Evolutionary conservation across 1,140 invertebrate genomes (phyloP).

Genomic region (Lepidurus apus): DNA sequence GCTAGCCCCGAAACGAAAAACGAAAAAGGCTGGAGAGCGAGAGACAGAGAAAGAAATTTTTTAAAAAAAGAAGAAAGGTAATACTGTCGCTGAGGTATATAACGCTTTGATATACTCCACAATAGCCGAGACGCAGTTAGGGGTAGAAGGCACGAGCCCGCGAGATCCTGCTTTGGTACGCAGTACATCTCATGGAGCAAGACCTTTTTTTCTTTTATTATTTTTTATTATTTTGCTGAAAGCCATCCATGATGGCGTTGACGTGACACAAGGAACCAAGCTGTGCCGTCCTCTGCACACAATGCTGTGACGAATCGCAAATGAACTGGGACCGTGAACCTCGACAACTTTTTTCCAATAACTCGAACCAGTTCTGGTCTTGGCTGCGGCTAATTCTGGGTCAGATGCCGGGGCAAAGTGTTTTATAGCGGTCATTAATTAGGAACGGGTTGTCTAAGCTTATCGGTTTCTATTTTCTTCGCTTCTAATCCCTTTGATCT

Average conservation of each 20-base stretch:
- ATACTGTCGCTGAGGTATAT: neutral
- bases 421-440: neutral
- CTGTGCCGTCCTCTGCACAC: neutral
- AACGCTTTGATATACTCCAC: slow-evolving; percentile 10
- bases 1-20: neutral
- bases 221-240: too few species aligned
- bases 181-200: neutral
- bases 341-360: neutral
- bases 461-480: too few species aligned
- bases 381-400: neutral
- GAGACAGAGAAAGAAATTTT: too few species aligned
- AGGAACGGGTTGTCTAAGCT: too few species aligned
- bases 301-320: neutral
- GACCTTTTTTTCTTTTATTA: neutral
- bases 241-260: slow-evolving; percentile 8
- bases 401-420: neutral
- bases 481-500: too few species aligned
- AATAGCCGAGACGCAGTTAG: slow-evolving; percentile 4
- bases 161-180: neutral
- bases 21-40: neutral
- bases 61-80: neutral
- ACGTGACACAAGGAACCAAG: slow-evolving; percentile 3
- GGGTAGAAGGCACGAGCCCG: slow-evolving; percentile 12
- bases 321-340: neutral
- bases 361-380: neutral